Base-by-base conservation (phyloP, 64 coral and sea anemone species). In the Montipora efflorescens region DNA sequence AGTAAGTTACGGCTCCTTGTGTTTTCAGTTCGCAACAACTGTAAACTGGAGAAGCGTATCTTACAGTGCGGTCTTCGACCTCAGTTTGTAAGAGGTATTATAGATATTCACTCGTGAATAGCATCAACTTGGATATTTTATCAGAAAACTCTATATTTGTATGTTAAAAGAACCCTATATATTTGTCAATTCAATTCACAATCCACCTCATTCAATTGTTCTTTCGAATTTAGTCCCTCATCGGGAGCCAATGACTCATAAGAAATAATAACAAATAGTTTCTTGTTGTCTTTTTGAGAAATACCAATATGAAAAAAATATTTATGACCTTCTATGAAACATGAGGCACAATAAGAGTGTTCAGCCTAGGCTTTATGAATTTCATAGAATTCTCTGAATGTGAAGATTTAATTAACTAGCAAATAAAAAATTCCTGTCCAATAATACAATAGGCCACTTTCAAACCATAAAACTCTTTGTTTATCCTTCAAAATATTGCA, bases 101-200 rank as follows among this genome's bases (percentile, higher is more conserved):
- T 57, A 64, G 61, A 12, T 64, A 64, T 64, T 64, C 9, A 64
- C 14, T 3, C 61, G 1, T 64, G 61, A 64, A 64, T 12, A 64
- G 68, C 68, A 5, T 7, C 8, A 15, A 23, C 68, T 71, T 71
- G 19, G 68, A 21, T 71, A 71, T 71, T 71, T 71, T 21, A 71
- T 71, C 68, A 71, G 18, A 71, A 71, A 23, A 71, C 19, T 71
- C 5, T 71, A 71, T 71, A 71, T 71, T 71, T 71, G 68, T 71
- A 71, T 21, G 5, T 5, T 21, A 5, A 71, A n/a, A 19, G 13
- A 23, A 15, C 3, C 68, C 5, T 71, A 7, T 71, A 71, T 71
- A 71, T 71, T 71, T 71, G 4, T 13, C 18, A 4, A 21, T 71
- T 71, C 68, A 71, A 71, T 15, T 71, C 21, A 6, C 14, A 71